Evolutionary conservation across 2,113 vertebrate species (phyloP).

Genomic region (Ictalurus punctatus): DNA sequence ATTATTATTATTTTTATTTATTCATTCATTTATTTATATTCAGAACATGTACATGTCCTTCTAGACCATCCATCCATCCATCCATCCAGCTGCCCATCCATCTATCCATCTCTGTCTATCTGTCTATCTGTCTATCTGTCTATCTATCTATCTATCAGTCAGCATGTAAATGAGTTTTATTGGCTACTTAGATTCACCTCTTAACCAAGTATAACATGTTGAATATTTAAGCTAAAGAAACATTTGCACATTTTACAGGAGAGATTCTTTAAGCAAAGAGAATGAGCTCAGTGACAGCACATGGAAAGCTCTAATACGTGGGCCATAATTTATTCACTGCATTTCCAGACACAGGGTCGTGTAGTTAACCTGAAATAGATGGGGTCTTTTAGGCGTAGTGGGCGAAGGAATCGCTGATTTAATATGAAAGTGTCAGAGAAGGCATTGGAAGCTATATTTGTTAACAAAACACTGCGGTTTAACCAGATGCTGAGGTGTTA

Average conservation of each 20-base stretch:
- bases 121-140: background rate
- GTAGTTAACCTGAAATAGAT: slow-evolving; percentile 56
- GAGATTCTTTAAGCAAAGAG: slow-evolving; percentile 7
- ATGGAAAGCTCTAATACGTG: slow-evolving; percentile 20
- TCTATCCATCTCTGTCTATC: background rate
- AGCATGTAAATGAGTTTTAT: background rate
- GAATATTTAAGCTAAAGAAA: slow-evolving; percentile 43
- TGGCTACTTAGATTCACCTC: background rate
- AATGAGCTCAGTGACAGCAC: slow-evolving; percentile 33
- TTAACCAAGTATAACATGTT: background rate
- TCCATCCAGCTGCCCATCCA: background rate
- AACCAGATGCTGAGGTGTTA: background rate
- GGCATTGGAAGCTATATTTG: slow-evolving; percentile 17
- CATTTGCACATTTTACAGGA: slow-evolving; percentile 17
- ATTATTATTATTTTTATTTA: background rate
- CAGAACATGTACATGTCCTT: background rate
- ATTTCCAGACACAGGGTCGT: slow-evolving; percentile 40
- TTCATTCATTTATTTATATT: background rate
- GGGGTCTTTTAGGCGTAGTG: slow-evolving; percentile 46
- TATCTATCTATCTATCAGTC: background rate
- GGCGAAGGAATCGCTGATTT: slow-evolving; percentile 32
- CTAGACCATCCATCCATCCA: background rate
- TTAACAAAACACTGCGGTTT: slow-evolving; percentile 27
- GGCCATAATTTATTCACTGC: slow-evolving; percentile 44
- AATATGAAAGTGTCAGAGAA: slow-evolving; percentile 36